Evolutionary conservation across 2,888 invertebrate species (phyloP), one percentile per base, ranked within the genome.

Genomic region (Mellilla xanthometata): DNA sequence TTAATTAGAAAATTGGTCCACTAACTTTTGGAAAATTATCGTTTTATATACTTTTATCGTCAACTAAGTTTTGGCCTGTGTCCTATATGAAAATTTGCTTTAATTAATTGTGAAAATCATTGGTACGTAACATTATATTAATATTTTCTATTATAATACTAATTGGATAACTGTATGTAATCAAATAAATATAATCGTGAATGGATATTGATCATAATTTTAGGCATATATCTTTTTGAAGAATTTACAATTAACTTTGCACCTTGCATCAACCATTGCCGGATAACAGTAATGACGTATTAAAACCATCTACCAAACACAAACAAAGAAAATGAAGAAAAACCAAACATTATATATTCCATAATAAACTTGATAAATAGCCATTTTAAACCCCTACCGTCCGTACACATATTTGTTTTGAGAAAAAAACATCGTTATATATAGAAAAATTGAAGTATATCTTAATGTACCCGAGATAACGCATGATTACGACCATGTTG

Each of bases 191-290:
- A 12, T 23, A 10, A 59, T 56, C 52, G 58, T 57, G 54, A 39
- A 61, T 56, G 52, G 39, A 50, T 31, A 49, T 42, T 56, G n/a
- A 55, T 59, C 54, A 62, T 58, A 54, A 55, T 52, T 66, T 72
- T 68, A 53, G 65, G 72, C 68, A 64, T 66, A 75, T 70, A 76
- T 76, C 76, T 82, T 81, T 82, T 81, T 70, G 81, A 81, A 63
- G 71, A 68, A 65, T 82, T 78, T 81, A 82, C 80, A 80, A 72
- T 58, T 65, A 58, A 62, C 61, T 33, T 48, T 24, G 38, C 47
- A 42, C 38, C 38, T 29, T 23, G 24, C 22, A 42, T 48, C 47
- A 48, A 29, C 33, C 38, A 24, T 33, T 41, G 56, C 59, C 56
- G 15, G 15, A 19, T 6, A 1, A 5, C 15, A 19, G 15, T 5